phyloP scores from a whole-genome alignment of 2,888 invertebrate genomes.

The Lutraria lutraria region DNA sequence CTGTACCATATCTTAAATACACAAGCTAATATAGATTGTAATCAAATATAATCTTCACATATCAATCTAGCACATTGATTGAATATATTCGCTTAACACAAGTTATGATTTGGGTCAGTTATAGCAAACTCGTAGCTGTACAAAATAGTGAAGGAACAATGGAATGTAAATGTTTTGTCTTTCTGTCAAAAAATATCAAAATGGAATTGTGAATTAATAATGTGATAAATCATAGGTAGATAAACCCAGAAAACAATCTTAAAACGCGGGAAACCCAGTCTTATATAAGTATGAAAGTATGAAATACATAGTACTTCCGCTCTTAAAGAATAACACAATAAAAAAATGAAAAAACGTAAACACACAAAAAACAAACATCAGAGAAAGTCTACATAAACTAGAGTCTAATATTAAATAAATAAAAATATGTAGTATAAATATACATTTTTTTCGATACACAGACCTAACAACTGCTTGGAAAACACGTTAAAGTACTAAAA shows the following conservation, averaged over 20 bases:
- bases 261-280: not conserved
- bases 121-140: not conserved
- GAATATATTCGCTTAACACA: not conserved
- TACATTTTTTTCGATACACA: not conserved
- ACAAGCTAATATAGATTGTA: not conserved
- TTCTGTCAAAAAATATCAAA: not conserved
- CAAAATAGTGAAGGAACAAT: not conserved
- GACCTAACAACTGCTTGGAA: not conserved
- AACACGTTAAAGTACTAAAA: constrained; percentile 3
- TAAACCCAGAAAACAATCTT: not conserved
- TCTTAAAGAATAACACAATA: constrained; percentile 27
- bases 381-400: not conserved
- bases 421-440: constrained; percentile 3
- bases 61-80: not conserved
- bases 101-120: not conserved
- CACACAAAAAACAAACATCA: constrained; percentile 25
- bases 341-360: constrained; percentile 18
- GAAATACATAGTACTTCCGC: constrained; percentile 3
- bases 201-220: not conserved
- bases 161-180: not conserved
- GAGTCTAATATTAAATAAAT: not conserved
- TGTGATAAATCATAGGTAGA: not conserved
- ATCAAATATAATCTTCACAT: not conserved
- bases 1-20: not conserved
- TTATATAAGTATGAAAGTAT: constrained; percentile 1